phyloP scores from a whole-genome alignment of 2,888 invertebrate genomes.

The Sussaba pulchella region DNA sequence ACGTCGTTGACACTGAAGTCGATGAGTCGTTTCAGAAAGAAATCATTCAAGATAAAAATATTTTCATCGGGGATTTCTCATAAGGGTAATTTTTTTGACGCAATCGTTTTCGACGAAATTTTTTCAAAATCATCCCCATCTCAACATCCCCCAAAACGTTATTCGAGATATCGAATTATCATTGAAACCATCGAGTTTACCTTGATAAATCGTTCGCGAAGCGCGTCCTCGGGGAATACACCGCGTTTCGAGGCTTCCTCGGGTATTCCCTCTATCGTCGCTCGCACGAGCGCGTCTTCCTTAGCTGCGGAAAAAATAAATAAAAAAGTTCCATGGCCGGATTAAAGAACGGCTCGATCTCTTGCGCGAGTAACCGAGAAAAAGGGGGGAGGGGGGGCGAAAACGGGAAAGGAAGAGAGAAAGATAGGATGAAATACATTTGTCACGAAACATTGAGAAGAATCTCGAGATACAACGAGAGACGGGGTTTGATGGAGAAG shows the following conservation, averaged over 20 bases:
- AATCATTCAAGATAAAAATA: no score
- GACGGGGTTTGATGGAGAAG: not conserved
- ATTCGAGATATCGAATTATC: not conserved
- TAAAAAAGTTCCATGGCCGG: not conserved
- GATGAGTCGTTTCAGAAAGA: no score
- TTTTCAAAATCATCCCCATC: no score
- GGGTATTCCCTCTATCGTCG: conserved; percentile 92
- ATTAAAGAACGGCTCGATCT: conserved; percentile 1
- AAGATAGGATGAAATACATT: no score
- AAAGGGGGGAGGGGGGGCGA: not conserved
- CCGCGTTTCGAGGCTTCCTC: conserved; percentile 91
- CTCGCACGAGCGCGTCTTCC: conserved; percentile 92
- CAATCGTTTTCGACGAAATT: no score
- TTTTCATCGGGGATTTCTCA: no score
- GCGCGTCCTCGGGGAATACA: conserved; percentile 94
- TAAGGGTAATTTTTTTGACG: no score
- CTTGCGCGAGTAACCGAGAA: not conserved
- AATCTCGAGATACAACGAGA: conserved; percentile 1
- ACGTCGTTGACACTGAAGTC: no score
- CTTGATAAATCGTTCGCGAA: conserved; percentile 93
- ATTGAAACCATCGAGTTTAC: conserved; percentile 79
- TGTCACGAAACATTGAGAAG: conserved; percentile 27
- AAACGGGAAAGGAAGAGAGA: no score
- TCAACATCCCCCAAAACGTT: not conserved
- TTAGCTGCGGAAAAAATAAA: conserved; percentile 85